These are phyloP conservation scores for Thymelicus lineola DNA, from an alignment of 2,888 invertebrate species.

Conservation along the genomic window DNA sequence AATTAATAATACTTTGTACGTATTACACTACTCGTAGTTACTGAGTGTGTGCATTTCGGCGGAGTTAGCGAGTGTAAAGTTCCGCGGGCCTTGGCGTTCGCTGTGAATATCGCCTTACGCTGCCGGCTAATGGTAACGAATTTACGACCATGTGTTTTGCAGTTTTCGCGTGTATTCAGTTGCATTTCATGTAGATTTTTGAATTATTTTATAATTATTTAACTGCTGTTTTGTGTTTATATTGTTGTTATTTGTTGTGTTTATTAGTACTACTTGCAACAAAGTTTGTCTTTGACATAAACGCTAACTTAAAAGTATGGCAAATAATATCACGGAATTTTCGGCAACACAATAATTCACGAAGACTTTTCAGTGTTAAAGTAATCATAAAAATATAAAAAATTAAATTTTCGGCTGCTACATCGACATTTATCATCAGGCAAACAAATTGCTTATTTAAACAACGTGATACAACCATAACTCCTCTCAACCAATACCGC, in stretches of 20 bases:
- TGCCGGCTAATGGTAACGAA: constrained; percentile 22
- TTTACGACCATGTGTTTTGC: constrained; percentile 20
- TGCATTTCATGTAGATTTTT: not conserved
- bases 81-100: constrained; percentile 4
- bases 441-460: too few relatives aligned
- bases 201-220: not conserved
- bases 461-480: too few relatives aligned
- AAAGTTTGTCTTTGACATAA: too few relatives aligned
- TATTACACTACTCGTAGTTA: constrained; percentile 26
- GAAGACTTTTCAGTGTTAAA: too few relatives aligned
- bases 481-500: too few relatives aligned
- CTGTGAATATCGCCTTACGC: constrained; percentile 30
- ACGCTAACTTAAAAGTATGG: too few relatives aligned
- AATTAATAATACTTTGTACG: constrained; percentile 37
- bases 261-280: too few relatives aligned
- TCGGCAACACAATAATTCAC: too few relatives aligned
- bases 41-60: constrained; percentile 24
- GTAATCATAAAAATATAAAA: too few relatives aligned
- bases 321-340: too few relatives aligned
- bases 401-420: too few relatives aligned
- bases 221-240: not conserved
- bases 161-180: not conserved
- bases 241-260: not conserved
- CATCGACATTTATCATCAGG: too few relatives aligned
- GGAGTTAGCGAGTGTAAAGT: constrained; percentile 23